These are phyloP conservation scores for Augochlora pura DNA, from an alignment of 1,140 invertebrate genomes.

Conservation along the genomic window DNA sequence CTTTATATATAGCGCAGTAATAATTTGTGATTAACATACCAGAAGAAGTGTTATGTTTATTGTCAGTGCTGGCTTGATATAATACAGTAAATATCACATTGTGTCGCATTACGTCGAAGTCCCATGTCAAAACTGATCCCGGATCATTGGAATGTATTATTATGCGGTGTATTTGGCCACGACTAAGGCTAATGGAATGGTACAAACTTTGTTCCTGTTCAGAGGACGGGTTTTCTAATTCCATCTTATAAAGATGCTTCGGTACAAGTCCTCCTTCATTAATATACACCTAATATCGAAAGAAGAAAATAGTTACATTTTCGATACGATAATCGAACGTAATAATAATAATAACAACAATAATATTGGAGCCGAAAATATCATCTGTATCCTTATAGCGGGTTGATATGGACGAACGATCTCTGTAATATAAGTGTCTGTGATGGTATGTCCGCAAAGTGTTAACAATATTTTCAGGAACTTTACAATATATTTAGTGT, in stretches of 20 bases:
- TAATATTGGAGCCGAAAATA: constrained; percentile 8
- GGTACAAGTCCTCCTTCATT: constrained; percentile 94
- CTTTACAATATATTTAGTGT: neutral
- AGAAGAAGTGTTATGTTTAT: neutral
- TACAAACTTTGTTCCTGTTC: constrained; percentile 81
- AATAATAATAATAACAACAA: constrained; percentile 11
- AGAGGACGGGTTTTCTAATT: constrained; percentile 84
- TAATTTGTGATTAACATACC: constrained; percentile 25
- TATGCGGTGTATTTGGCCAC: constrained; percentile 90
- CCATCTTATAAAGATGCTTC: constrained; percentile 92
- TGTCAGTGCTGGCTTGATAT: constrained; percentile 61
- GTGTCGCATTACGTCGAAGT: constrained; percentile 96
- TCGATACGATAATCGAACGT: neutral
- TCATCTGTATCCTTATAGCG: neutral
- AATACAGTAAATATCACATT: constrained; percentile 94
- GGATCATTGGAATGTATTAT: constrained; percentile 90
- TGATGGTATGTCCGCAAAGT: neutral
- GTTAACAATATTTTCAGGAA: neutral
- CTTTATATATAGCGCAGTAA: neutral
- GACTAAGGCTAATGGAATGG: constrained; percentile 80
- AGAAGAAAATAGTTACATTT: constrained; percentile 11
- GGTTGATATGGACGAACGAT: neutral
- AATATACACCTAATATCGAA: constrained; percentile 85
- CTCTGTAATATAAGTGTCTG: neutral
- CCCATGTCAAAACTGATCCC: constrained; percentile 96